A percentile compares a stretch with the other conserved stretches of the same genome.
Evolutionary conservation across 2,113 vertebrate species (phyloP).

Genomic region (Eubucco bourcierii): DNA sequence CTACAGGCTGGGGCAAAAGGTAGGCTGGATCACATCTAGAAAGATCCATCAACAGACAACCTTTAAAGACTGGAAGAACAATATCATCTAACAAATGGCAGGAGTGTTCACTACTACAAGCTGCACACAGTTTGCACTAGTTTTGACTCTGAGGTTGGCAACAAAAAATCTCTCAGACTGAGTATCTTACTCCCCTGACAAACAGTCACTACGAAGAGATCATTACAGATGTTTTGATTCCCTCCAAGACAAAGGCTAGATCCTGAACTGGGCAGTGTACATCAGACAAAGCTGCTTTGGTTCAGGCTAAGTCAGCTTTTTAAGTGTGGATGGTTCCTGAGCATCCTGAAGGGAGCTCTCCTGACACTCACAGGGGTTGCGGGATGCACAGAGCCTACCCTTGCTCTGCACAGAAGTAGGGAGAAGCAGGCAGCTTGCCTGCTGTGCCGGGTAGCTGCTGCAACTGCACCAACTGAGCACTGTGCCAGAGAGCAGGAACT

Average conservation of each 20-base stretch:
- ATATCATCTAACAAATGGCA: fast-evolving
- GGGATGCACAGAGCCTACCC: not conserved
- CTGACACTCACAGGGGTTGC: not conserved
- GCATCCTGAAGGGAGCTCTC: not conserved
- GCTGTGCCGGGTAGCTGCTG: not conserved
- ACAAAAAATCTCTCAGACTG: not conserved
- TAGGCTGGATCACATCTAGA: not conserved
- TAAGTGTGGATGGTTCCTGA: not conserved
- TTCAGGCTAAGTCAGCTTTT: not conserved
- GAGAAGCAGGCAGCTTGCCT: not conserved
- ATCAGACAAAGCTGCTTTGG: not conserved
- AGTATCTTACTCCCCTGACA: not conserved
- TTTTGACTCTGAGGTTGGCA: not conserved
- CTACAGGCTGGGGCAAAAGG: not conserved
- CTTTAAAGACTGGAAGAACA: not conserved
- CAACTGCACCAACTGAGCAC: fast-evolving
- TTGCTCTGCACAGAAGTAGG: fast-evolving
- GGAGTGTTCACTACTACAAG: not conserved
- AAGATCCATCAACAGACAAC: not conserved
- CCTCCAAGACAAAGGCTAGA: not conserved
- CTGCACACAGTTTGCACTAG: not conserved
- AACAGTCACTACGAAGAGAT: not conserved
- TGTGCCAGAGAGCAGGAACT: fast-evolving
- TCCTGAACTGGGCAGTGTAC: not conserved
- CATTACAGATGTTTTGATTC: not conserved